phyloP scores from a whole-genome alignment of 2,797 vertebrate genomes.

The Leuciscus waleckii region DNA sequence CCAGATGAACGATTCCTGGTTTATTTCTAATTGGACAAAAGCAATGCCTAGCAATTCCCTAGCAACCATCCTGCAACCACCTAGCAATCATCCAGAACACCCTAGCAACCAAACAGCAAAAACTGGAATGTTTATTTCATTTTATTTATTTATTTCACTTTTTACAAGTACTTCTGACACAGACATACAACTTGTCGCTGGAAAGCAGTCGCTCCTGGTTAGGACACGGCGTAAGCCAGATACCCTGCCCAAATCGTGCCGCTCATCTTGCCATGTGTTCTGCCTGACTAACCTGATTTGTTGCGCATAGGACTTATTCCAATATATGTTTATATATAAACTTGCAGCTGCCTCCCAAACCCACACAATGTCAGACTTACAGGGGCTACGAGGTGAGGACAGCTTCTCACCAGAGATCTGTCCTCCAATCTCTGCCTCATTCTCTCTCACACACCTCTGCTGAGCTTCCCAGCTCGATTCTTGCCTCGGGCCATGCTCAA shows the following conservation, averaged over 20 bases:
- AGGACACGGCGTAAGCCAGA: constrained; percentile 7
- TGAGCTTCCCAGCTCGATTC: constrained; percentile 68
- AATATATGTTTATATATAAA: constrained; percentile 58
- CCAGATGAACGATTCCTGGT: not conserved
- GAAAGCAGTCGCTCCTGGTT: not conserved
- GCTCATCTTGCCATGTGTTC: constrained; percentile 20
- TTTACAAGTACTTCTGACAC: not conserved
- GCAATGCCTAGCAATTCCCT: not conserved
- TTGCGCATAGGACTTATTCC: constrained; percentile 32
- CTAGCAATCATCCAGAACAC: not conserved
- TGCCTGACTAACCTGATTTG: constrained; percentile 31
- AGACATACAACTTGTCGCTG: not conserved
- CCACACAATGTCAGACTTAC: constrained; percentile 61
- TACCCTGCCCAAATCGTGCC: constrained; percentile 7
- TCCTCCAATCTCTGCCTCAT: constrained; percentile 49
- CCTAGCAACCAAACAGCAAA: not conserved
- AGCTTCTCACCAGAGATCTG: constrained; percentile 57
- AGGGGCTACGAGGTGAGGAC: constrained; percentile 64
- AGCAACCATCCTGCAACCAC: not conserved
- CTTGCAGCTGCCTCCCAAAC: constrained; percentile 57
- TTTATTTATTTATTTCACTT: not conserved
- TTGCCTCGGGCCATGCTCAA: constrained; percentile 61
- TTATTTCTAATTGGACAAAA: not conserved
- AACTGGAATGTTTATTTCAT: not conserved
- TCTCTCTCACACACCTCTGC: constrained; percentile 61